Base-by-base conservation (phyloP, 37 sponge, comb jelly and placozoan genomes). In the Eunapius fragilis region DNA sequence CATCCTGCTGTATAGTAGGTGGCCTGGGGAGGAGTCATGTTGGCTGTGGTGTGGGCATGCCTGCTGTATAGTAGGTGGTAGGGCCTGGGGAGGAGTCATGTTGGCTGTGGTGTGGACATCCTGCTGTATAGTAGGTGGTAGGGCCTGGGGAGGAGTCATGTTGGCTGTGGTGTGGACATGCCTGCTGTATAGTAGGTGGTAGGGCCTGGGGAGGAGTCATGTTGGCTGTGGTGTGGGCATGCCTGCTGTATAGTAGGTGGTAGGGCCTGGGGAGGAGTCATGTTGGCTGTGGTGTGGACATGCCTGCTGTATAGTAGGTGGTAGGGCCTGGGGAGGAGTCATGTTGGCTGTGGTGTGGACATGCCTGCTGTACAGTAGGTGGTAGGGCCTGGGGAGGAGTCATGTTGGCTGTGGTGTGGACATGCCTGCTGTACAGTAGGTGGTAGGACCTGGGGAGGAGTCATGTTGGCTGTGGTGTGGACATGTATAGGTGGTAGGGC, bases 21-120 rank as follows among this genome's bases (percentile, higher is more conserved):
- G n/a, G n/a, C 41, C 41, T 6, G 3, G 6, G 14, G 25, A 22
- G 25, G 84, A 83, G 22, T 22, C 67, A 2, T 25, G 14, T 0
- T 75, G 78, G 67, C 87, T 91, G 19, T 86, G 78, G 79, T 91
- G 91, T 77, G 68, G 31, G 32, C 91, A 91, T 38, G 71, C n/a
- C 86, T 85, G 82, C 27, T 91, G 91, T 75, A 33, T 25, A 33
- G 25, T 31, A 75, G 34, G 34, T 75, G 31, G 2, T 75, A 2
- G 6, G 41, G 41, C 6, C 41, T 3, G 41, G 41, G 14, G 25
- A 22, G 25, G 84, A 83, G 22, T 22, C 67, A 2, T 25, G 14
- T 0, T 75, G 78, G 67, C 87, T 91, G 19, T 86, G 78, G 79
- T 91, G 91, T 77, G 68, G 31, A n/a, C 91, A 91, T 38, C n/a